Percentiles rank a stretch among this genome's conserved stretches.
Evolutionary conservation across 64 coral and sea anemone species (phyloP).

Genomic region (Pocillopora damicornis): DNA sequence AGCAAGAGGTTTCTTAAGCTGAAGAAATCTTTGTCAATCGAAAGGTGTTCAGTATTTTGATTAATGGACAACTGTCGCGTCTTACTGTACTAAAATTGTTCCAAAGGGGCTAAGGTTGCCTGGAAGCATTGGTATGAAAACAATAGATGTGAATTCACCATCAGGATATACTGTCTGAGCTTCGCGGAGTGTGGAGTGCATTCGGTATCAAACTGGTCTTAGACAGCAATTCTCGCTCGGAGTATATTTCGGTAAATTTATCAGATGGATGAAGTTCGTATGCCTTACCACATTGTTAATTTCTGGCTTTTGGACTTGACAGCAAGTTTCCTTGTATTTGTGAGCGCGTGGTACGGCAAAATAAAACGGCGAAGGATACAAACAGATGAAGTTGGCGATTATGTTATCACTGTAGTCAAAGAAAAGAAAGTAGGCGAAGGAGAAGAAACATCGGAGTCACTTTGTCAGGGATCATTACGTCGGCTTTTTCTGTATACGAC

Average conservation of each 20-base stretch:
- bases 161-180: too few species aligned
- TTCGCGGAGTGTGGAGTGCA: too few species aligned
- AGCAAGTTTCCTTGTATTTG: constrained; percentile 31
- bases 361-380: neutral
- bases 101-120: too few species aligned
- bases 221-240: neutral
- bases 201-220: too few species aligned
- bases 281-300: constrained; percentile 31
- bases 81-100: too few species aligned
- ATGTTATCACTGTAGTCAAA: neutral
- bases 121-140: too few species aligned
- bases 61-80: too few species aligned
- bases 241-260: neutral
- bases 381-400: neutral
- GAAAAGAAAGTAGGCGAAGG: neutral
- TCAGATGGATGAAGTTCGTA: neutral
- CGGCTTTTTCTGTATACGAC: neutral
- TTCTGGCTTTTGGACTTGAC: constrained; percentile 36
- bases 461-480: neutral
- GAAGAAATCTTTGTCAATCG: too few species aligned
- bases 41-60: too few species aligned
- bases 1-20: too few species aligned
- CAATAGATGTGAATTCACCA: too few species aligned
- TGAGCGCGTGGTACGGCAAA: constrained; percentile 47
- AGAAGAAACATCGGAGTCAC: neutral